Conservation (phyloP, 1,140 invertebrate genomes). For the Papilio helenus region DNA sequence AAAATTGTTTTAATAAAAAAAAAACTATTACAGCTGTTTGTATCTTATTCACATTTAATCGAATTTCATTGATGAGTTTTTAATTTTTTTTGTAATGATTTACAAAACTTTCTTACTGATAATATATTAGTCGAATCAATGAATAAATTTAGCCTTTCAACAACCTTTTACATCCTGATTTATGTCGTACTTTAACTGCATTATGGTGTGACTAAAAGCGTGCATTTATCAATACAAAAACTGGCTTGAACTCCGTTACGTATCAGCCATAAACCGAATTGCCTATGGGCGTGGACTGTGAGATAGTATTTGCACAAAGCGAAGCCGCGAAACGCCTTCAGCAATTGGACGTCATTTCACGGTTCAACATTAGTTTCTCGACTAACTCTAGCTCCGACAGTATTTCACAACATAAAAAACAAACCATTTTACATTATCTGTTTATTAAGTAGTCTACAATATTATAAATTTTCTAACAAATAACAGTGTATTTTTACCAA, state of each 20-base stretch:
- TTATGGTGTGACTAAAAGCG: conserved; percentile 12
- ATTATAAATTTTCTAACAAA: neutral
- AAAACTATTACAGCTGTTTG: neutral
- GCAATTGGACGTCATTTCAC: conserved; percentile 68
- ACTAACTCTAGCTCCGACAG: conserved; percentile 48
- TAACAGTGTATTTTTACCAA: no score
- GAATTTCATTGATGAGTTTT: no score
- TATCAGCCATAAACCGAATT: conserved; percentile 46
- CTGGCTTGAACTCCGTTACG: conserved; percentile 20
- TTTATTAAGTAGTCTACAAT: neutral
- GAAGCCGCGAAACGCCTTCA: conserved; percentile 61
- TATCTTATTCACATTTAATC: neutral
- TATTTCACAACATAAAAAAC: conserved; percentile 40
- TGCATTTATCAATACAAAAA: conserved; percentile 35
- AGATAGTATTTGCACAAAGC: conserved; percentile 72
- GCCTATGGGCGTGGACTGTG: conserved; percentile 49
- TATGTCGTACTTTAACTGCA: conserved; percentile 6
- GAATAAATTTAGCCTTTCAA: neutral
- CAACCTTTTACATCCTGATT: neutral
- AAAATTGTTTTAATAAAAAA: neutral
- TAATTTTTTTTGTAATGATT: neutral
- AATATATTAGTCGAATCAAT: neutral
- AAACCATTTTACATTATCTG: neutral
- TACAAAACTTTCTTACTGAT: neutral
- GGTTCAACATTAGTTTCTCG: conserved; percentile 67